These are phyloP conservation scores for Brachionus calyciflorus DNA, from an alignment of 1,140 invertebrate genomes.

Conservation along the genomic window DNA sequence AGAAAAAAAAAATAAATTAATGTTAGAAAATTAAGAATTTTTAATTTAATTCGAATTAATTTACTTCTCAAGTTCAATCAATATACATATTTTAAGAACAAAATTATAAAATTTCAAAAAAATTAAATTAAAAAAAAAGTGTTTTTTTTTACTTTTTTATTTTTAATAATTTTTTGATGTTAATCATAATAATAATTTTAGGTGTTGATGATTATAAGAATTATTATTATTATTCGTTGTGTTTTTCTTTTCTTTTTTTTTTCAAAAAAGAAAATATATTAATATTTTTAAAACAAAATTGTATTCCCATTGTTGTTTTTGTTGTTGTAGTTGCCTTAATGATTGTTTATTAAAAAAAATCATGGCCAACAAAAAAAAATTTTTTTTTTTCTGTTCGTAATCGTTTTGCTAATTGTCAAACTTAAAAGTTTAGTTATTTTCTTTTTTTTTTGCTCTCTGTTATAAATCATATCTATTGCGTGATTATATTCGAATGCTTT, in stretches of 20 bases:
- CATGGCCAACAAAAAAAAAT: too few relatives aligned
- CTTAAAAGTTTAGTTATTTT: too few relatives aligned
- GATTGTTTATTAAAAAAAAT: too few relatives aligned
- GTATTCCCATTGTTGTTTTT: too few relatives aligned
- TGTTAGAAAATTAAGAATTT: not conserved
- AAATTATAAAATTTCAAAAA: not conserved
- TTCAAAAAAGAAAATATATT: too few relatives aligned
- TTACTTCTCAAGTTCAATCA: too few relatives aligned
- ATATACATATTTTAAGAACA: not conserved
- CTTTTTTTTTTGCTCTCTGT: too few relatives aligned
- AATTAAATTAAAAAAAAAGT: not conserved
- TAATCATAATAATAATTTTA: constrained; percentile 29
- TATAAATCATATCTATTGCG: too few relatives aligned
- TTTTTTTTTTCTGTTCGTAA: not conserved
- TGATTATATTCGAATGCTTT: not conserved
- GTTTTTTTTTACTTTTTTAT: constrained; percentile 5
- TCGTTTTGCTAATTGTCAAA: constrained; percentile 32
- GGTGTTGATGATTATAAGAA: constrained; percentile 30
- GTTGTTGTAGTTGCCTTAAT: too few relatives aligned
- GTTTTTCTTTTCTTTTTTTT: too few relatives aligned
- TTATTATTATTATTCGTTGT: constrained; percentile 17
- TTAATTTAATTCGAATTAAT: constrained; percentile 18
- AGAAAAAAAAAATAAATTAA: too few relatives aligned
- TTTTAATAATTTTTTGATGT: constrained; percentile 25
- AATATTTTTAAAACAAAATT: too few relatives aligned